Base-by-base conservation (phyloP, 1,140 invertebrate species). In the Leptinotarsa undecemlineata region DNA sequence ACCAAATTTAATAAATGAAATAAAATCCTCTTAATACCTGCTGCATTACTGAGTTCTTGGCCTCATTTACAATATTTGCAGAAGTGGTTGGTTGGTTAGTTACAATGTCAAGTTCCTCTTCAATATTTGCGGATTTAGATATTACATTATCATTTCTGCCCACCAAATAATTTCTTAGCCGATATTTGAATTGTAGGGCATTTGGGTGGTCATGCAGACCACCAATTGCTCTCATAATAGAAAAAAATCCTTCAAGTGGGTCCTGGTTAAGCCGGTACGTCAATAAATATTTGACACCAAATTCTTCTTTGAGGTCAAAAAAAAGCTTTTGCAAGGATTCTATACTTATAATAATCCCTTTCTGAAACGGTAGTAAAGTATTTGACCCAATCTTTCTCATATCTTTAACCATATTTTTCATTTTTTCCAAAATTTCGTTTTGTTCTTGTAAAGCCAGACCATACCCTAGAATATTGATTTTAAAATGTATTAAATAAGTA, bases 371-470 rank as follows among this genome's bases (percentile, higher is more conserved):
- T 23, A 74, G 47, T 69, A 74, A n/a, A 48, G 20, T 13, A 14
- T 57, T 69, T 13, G 21, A 60, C 11, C 33, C 57, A 21, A 70
- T 13, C 62, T 70, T 74, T 70, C 68, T 61, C 47, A 74, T 42
- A 61, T 20, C 11, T 61, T 33, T 17, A 15, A 70, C 63, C 47
- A n/a, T 61, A 3, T 20, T 70, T 48, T 64, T 47, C 61, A 48
- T 75, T 47, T 71, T 64, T 6, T 75, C 48, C 23, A 75, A 75
- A 23, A 75, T 67, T 64, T 42, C 33, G 66, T 75, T 71, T 75
- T 75, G 68, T 57, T 75, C 57, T 14, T 17, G 21, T 70, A 69
- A 70, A 61, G 66, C 67, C 20, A 62, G 19, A 17, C 26, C 73
- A 74, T 70, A 69, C 21, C 21, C 21, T 21, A 21, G 21, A 21